These are phyloP conservation scores for Gryllus bimaculatus DNA, from an alignment of 1,140 invertebrate species.

Conservation along the genomic window DNA sequence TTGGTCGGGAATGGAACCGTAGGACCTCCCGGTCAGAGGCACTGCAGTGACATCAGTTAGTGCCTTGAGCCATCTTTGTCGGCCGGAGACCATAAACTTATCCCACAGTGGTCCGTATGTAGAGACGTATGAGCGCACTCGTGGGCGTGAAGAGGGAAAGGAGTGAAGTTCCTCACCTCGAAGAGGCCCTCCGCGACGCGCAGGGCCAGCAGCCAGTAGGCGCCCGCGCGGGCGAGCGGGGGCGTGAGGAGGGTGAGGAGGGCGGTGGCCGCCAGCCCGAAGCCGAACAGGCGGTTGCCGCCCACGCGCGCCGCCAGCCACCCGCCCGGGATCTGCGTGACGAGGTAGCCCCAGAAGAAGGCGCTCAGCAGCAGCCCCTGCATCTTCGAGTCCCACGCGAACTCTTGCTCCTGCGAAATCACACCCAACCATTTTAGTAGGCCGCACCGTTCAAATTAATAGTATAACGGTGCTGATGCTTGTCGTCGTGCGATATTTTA, in stretches of 20 bases:
- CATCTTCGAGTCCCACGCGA: constrained; percentile 44
- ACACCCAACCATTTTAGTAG: neutral
- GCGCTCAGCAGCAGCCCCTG: constrained; percentile 52
- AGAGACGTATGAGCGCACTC: too few relatives aligned
- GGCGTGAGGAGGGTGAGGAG: constrained; percentile 55
- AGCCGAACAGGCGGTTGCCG: constrained; percentile 47
- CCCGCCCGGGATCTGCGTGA: constrained; percentile 59
- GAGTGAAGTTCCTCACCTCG: constrained; percentile 48
- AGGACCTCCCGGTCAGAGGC: too few relatives aligned
- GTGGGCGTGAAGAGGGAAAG: too few relatives aligned
- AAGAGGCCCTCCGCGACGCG: constrained; percentile 82
- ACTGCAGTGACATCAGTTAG: too few relatives aligned
- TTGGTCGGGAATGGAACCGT: too few relatives aligned
- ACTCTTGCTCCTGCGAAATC: constrained; percentile 24
- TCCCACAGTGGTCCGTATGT: too few relatives aligned
- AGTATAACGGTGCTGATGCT: too few relatives aligned
- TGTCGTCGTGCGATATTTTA: too few relatives aligned
- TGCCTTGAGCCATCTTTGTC: too few relatives aligned
- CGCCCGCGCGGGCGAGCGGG: constrained; percentile 56
- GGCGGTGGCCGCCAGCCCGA: constrained; percentile 29
- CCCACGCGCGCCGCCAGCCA: constrained; percentile 34
- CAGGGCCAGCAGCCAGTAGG: constrained; percentile 59
- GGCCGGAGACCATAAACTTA: too few relatives aligned
- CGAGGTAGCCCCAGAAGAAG: constrained; percentile 67
- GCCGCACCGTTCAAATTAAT: too few relatives aligned